Base-by-base conservation (phyloP, 53 echinoderm and acorn worm genomes). In the Arbacia lixula region DNA sequence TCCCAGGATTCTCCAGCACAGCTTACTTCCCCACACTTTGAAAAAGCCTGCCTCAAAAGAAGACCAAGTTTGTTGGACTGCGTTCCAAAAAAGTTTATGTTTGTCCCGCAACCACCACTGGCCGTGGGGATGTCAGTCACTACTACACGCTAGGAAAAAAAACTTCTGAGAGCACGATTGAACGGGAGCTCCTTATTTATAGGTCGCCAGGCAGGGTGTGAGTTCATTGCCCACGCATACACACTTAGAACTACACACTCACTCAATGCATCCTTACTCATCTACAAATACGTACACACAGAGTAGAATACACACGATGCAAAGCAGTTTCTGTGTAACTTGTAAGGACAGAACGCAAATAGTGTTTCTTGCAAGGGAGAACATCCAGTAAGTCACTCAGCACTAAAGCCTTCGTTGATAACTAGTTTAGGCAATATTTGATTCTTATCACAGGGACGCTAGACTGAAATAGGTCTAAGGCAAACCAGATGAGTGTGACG, bases 391-490 rank as follows among this genome's bases (percentile, higher is more conserved):
- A n/a, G 21, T 62, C 64, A 43, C 82, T 63, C 63, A 63, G 63
- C 50, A 26, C 39, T 64, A 81, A 49, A 81, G 62, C 63, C 82
- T 46, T 61, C 41, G 39, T 58, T 77, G 43, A 8, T 81, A 64
- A 81, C 82, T 64, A 42, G 64, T 51, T 81, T 63, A 42, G 64
- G 64, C 64, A 81, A 81, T 63, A 81, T 81, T 32, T 81, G 82
- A 81, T 81, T 21, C 41, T 64, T 81, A 81, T 81, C 82, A 20
- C 43, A 29, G 43, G 36, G 33, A 51, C 32, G 46, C n/a, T 53
- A 10, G 14, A 14, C 46, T 46, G 46, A 53, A 74, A 21, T 54
- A 49, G 43, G 32, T 43, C 62, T 63, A 81, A 63, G 19, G 21
- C 64, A 81, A 63, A 81, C 82, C 62, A 81, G 32, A 64, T 27